phyloP scores from a whole-genome alignment of 2,888 invertebrate genomes.

The Gibbula magus region DNA sequence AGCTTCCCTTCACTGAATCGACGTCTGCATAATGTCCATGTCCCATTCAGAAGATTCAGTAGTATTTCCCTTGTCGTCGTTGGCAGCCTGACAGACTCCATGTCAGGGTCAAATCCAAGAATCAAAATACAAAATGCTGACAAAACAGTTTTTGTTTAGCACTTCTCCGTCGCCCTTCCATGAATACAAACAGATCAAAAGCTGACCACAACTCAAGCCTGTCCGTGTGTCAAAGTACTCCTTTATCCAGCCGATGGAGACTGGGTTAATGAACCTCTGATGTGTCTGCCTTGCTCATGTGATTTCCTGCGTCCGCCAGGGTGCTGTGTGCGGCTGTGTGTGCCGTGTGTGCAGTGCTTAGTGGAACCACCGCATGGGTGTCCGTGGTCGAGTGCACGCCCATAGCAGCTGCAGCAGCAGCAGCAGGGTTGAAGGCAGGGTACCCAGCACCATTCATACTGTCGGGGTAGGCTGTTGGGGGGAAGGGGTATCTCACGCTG shows the following conservation, averaged over 20 bases:
- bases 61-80: no score
- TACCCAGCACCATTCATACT: constrained; percentile 68
- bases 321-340: constrained; percentile 35
- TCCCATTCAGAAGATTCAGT: no score
- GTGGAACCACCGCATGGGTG: constrained; percentile 62
- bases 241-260: neutral
- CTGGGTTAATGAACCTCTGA: constrained; percentile 41
- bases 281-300: constrained; percentile 64
- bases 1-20: no score
- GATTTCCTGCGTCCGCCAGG: constrained; percentile 63
- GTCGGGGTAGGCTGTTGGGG: constrained; percentile 58
- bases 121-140: neutral
- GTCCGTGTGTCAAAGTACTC: no score
- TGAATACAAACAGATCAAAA: no score
- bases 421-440: constrained; percentile 60
- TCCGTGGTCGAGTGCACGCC: constrained; percentile 70
- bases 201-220: no score
- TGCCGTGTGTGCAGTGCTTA: constrained; percentile 61
- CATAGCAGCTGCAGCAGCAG: constrained; percentile 63
- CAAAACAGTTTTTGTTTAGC: no score
- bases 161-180: no score
- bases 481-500: constrained; percentile 52
- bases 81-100: no score
- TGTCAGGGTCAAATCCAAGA: neutral
- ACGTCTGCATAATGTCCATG: no score